These are phyloP conservation scores for Drosophila sordidula DNA, from an alignment of 2,888 invertebrate species.

Conservation along the genomic window DNA sequence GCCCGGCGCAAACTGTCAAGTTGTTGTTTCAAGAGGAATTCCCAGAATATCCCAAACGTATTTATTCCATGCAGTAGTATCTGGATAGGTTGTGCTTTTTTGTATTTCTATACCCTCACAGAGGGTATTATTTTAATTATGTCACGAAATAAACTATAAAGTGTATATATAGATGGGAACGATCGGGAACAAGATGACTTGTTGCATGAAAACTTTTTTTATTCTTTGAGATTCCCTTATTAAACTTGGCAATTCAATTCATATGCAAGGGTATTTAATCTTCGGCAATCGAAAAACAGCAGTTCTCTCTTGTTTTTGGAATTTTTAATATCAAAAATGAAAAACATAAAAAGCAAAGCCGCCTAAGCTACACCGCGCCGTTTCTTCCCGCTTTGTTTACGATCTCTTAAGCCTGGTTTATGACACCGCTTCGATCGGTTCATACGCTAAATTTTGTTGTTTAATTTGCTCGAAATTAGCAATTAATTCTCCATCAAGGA, in stretches of 20 bases:
- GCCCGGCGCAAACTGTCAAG: slow-evolving; percentile 61
- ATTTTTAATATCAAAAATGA: slow-evolving; percentile 56
- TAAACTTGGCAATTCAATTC: no score
- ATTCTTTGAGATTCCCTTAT: no score
- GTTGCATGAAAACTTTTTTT: no score
- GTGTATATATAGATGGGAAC: no score
- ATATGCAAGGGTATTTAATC: background rate
- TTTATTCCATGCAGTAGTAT: slow-evolving; percentile 11
- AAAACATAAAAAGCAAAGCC: slow-evolving; percentile 32
- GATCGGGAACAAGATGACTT: no score
- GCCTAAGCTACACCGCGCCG: slow-evolving; percentile 36
- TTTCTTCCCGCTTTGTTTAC: slow-evolving; percentile 55
- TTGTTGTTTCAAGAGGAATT: slow-evolving; percentile 41
- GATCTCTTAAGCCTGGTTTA: slow-evolving; percentile 73
- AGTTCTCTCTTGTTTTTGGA: slow-evolving; percentile 26
- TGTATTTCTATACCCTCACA: slow-evolving; percentile 2
- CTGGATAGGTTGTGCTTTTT: slow-evolving; percentile 41
- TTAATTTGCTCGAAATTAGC: slow-evolving; percentile 64
- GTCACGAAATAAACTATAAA: no score
- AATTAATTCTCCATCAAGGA: slow-evolving; percentile 64
- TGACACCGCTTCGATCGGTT: slow-evolving; percentile 70
- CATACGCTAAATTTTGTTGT: slow-evolving; percentile 32
- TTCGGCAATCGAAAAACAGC: background rate
- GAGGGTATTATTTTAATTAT: background rate
- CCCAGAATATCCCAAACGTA: slow-evolving; percentile 53